Conservation (phyloP, 2,113 vertebrate species). For the Hylia prasina region DNA sequence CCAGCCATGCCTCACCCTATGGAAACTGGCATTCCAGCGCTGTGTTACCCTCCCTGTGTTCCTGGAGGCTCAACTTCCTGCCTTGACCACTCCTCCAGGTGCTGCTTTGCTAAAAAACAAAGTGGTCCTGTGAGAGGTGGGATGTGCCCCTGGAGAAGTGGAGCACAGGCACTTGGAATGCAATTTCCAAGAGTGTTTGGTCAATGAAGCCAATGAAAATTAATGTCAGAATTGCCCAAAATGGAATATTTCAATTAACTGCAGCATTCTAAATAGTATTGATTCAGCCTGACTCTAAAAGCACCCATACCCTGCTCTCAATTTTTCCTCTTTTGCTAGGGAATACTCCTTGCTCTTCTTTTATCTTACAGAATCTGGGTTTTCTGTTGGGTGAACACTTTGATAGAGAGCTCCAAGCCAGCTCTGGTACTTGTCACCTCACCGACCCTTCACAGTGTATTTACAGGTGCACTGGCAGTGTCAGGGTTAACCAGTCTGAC, state of each 20-base stretch:
- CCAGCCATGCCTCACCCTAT: accelerated
- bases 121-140: background rate
- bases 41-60: background rate
- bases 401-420: background rate
- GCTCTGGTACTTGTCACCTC: background rate
- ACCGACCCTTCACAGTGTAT: background rate
- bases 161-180: background rate
- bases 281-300: background rate
- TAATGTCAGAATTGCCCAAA: background rate
- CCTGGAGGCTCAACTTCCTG: background rate
- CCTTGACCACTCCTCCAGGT: background rate
- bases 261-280: background rate
- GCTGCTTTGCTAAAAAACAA: background rate
- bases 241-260: constrained; percentile 22
- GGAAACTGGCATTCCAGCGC: background rate
- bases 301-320: background rate
- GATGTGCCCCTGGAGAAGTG: background rate
- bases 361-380: background rate
- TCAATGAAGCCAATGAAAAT: background rate
- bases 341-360: background rate
- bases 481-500: background rate
- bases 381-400: background rate
- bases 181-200: background rate
- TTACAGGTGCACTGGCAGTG: background rate
- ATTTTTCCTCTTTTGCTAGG: background rate